A percentile compares a stretch with the other conserved stretches of the same genome.
Evolutionary conservation across 2,113 vertebrate genomes (phyloP).

Genomic region (Diglossa brunneiventris): DNA sequence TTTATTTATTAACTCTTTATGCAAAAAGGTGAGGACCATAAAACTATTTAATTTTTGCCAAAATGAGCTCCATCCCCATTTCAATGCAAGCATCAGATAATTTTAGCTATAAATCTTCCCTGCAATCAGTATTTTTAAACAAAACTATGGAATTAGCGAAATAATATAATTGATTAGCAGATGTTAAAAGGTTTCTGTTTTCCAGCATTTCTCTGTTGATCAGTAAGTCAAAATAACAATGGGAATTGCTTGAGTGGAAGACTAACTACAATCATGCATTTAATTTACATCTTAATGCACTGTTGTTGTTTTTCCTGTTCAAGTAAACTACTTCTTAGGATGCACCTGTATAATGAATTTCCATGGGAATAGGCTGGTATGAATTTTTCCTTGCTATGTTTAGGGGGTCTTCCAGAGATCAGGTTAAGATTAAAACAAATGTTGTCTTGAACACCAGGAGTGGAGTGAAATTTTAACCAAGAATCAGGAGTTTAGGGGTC

Average conservation of each 20-base stretch:
- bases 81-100: constrained; percentile 15
- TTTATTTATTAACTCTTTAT: not conserved
- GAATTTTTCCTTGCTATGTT: not conserved
- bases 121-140: constrained; percentile 24
- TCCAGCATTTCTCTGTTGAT: not conserved
- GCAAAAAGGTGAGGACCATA: not conserved
- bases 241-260: not conserved
- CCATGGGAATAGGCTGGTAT: not conserved
- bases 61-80: not conserved
- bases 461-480: not conserved
- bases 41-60: not conserved
- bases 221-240: not conserved
- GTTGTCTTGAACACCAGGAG: not conserved
- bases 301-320: constrained; percentile 18
- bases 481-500: not conserved
- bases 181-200: not conserved
- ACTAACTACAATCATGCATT: not conserved
- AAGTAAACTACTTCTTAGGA: not conserved
- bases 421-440: not conserved
- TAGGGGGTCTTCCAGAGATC: not conserved
- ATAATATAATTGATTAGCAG: constrained; percentile 2
- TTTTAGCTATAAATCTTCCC: constrained; percentile 5
- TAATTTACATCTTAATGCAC: constrained; percentile 25
- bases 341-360: constrained; percentile 26
- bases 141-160: constrained; percentile 20